A percentile compares a stretch with the other conserved stretches of the same genome.
Evolutionary conservation across 2,888 invertebrate species (phyloP).

Genomic region (Lochmaea capreae): DNA sequence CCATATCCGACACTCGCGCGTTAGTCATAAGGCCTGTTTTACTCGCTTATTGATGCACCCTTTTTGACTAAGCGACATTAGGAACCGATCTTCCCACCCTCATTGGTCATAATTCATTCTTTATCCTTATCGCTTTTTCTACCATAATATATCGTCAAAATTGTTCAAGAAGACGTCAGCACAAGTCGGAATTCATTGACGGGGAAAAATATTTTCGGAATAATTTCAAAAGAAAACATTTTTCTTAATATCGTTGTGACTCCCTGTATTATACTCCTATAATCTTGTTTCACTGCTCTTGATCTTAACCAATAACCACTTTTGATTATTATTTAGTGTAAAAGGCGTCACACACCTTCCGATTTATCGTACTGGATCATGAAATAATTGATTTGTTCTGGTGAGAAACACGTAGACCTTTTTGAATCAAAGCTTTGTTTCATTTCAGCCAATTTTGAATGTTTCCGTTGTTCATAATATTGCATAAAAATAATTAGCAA

Average conservation of each 20-base stretch:
- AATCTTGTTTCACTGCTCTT: too few relatives aligned
- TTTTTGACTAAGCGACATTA: conserved; percentile 19
- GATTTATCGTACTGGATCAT: too few relatives aligned
- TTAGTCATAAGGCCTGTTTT: conserved; percentile 25
- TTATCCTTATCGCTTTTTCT: conserved; percentile 25
- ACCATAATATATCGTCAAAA: conserved; percentile 3
- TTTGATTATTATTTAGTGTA: too few relatives aligned
- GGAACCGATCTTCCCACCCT: conserved; percentile 10
- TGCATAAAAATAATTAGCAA: neutral
- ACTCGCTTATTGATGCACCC: conserved; percentile 27
- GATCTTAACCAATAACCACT: too few relatives aligned
- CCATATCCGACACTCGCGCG: conserved; percentile 20
- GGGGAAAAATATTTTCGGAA: neutral
- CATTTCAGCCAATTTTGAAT: too few relatives aligned
- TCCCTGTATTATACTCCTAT: too few relatives aligned
- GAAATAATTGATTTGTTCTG: too few relatives aligned
- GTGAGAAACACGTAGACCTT: too few relatives aligned
- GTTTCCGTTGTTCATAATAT: neutral
- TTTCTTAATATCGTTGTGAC: too few relatives aligned
- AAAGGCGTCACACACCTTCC: too few relatives aligned
- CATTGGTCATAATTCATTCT: conserved; percentile 27
- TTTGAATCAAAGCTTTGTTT: too few relatives aligned
- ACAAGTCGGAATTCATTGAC: conserved; percentile 1
- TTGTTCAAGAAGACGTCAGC: neutral
- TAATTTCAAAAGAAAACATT: too few relatives aligned